Evolutionary conservation across 1,140 invertebrate species (phyloP).

Genomic region (Aphis craccivora): DNA sequence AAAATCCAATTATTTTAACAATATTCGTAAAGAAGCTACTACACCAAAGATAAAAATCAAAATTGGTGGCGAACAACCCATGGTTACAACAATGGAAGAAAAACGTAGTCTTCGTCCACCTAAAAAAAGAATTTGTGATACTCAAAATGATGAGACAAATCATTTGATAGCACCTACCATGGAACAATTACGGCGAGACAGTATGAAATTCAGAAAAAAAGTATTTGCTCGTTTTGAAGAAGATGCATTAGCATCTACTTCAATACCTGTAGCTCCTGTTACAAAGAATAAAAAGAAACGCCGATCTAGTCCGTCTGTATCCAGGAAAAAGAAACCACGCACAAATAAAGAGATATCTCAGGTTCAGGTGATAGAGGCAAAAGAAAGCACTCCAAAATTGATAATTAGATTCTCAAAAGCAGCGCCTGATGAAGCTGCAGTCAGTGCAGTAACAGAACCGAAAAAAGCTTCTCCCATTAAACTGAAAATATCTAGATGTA

Average conservation of each 20-base stretch:
- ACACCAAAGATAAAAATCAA: slow-evolving; percentile 85
- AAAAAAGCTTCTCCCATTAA: slow-evolving; percentile 79
- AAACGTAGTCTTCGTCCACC: slow-evolving; percentile 74
- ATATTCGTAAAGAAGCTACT: slow-evolving; percentile 45
- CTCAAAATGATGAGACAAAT: slow-evolving; percentile 62
- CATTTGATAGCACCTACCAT: slow-evolving; percentile 68
- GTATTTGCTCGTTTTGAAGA: slow-evolving; percentile 82
- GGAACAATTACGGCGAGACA: slow-evolving; percentile 81
- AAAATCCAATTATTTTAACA: slow-evolving; percentile 30
- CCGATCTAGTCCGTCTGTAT: slow-evolving; percentile 48
- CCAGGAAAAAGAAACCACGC: slow-evolving; percentile 68
- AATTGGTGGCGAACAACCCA: slow-evolving; percentile 67
- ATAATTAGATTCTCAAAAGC: slow-evolving; percentile 66
- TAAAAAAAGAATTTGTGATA: slow-evolving; percentile 76
- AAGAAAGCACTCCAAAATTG: slow-evolving; percentile 72
- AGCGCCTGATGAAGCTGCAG: slow-evolving; percentile 60
- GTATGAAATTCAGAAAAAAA: slow-evolving; percentile 85
- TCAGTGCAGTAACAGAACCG: slow-evolving; percentile 62
- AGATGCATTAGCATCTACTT: slow-evolving; percentile 67
- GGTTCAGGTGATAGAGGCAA: slow-evolving; percentile 64
- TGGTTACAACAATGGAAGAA: slow-evolving; percentile 65
- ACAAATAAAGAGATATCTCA: slow-evolving; percentile 56
- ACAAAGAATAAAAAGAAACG: slow-evolving; percentile 59
- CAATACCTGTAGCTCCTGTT: slow-evolving; percentile 58
- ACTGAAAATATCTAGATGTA: slow-evolving; percentile 80